Base-by-base conservation (phyloP, 2,113 vertebrate genomes). In the Seriola quinqueradiata region DNA sequence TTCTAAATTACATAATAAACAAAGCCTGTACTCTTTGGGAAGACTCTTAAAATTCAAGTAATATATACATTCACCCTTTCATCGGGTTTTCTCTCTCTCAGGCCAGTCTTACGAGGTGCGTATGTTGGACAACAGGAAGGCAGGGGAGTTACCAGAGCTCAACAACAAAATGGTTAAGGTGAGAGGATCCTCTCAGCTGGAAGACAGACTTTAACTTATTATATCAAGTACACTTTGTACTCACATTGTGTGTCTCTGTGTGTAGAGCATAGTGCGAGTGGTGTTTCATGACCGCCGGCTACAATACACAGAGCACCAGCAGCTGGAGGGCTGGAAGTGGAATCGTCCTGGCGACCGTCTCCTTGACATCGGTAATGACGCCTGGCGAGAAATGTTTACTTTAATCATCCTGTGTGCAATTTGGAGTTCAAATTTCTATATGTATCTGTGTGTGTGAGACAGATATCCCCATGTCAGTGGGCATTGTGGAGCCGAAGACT, bases 391-490 rank as follows among this genome's bases (percentile, higher is more conserved):
- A 71, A 40, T 79, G 70, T 87, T 88, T 78, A 70, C 69, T 65
- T 81, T 11, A 34, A 65, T 32, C 36, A 2, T 84, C 54, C 4
- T 8, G 0, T 77, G 67, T 89, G 52, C 36, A 28, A 61, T 34
- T n/a, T 12, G 6, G 38, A 57, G 32, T 52, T 87, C 23, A 82
- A 58, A 79, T 78, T 38, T 84, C 28, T 83, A 8, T 76, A 0
- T 75, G 55, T 86, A 42, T 70, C 7, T 78, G 40, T 60, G 57
- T 80, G 25, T 84, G 48, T 55, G 60, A 60, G 48, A 44, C 89
- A 99, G 98, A 99, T 94, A 97, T 99, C 91, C 98, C 98, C 0
- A 97, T 99, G 98, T 99, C 98, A 12, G 98, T 99, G 91, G 98
- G 98, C 52, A 97, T 99, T 83, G 96, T 98, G 9, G 98, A 99